Conservation (phyloP, 2,797 vertebrate species). For the Helarctos malayanus region DNA sequence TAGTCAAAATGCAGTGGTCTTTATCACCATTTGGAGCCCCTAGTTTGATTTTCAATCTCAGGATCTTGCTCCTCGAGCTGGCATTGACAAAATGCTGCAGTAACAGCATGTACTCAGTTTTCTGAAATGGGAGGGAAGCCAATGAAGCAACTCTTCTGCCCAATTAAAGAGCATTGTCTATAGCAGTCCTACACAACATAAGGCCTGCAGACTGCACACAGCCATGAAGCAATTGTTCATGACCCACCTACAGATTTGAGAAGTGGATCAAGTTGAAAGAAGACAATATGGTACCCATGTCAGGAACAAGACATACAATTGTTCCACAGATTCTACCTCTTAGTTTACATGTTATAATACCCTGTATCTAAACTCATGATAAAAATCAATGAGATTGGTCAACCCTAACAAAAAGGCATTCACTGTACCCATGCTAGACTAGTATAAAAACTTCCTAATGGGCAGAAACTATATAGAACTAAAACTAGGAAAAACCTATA, state of each 20-base stretch:
- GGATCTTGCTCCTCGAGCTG: constrained; percentile 59
- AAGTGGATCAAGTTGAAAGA: constrained; percentile 63
- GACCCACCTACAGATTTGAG: constrained; percentile 73
- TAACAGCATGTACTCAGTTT: constrained; percentile 73
- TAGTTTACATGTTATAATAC: background rate
- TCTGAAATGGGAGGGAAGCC: constrained; percentile 72
- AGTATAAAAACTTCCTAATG: background rate
- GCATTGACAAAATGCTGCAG: constrained; percentile 64
- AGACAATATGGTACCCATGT: constrained; percentile 52
- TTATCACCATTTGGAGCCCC: background rate
- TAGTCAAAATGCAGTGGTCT: constrained; percentile 36
- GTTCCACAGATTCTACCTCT: background rate
- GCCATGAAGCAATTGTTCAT: constrained; percentile 72
- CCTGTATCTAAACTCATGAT: background rate
- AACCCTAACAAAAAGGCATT: constrained; percentile 31
- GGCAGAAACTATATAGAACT: background rate
- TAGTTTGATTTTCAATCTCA: constrained; percentile 3
- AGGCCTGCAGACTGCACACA: constrained; percentile 69
- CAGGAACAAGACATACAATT: constrained; percentile 22
- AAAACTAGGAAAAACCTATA: constrained; percentile 9
- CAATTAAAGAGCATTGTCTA: constrained; percentile 75
- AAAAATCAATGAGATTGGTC: background rate
- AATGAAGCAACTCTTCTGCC: constrained; percentile 69
- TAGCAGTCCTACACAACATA: constrained; percentile 77
- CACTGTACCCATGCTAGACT: background rate